phyloP scores from a whole-genome alignment of 2,113 vertebrate genomes.

The Clupea harengus region DNA sequence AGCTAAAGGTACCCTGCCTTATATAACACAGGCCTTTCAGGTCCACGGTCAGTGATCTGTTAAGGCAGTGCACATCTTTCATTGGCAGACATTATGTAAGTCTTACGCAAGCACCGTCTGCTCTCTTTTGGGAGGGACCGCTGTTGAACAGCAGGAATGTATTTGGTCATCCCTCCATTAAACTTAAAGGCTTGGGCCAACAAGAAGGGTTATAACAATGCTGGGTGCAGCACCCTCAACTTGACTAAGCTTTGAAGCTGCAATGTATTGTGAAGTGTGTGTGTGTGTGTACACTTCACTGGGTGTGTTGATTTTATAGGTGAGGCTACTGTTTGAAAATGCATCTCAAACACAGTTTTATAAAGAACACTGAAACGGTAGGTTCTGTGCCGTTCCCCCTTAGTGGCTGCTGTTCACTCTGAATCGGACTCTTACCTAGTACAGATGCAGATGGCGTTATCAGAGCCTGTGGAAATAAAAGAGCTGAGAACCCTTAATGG shows the following conservation, averaged over 20 bases:
- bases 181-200: conserved; percentile 2
- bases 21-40: neutral
- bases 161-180: conserved; percentile 5
- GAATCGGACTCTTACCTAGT: neutral
- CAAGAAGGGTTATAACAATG: conserved; percentile 29
- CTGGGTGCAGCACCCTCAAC: neutral
- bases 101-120: neutral
- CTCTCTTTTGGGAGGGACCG: conserved; percentile 31
- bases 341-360: neutral
- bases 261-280: neutral
- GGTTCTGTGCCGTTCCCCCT: neutral
- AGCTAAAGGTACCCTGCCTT: neutral
- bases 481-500: neutral
- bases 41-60: neutral
- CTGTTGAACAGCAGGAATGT: conserved; percentile 32
- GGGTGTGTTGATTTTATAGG: neutral
- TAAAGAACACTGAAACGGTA: neutral
- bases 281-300: neutral
- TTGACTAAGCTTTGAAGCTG: neutral
- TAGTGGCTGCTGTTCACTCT: neutral
- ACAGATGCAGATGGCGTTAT: neutral
- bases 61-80: neutral
- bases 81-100: neutral
- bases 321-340: conserved; percentile 1
- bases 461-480: too few species aligned